Conservation (phyloP, 1,140 invertebrate genomes). For the Calliopsis andreniformis region DNA sequence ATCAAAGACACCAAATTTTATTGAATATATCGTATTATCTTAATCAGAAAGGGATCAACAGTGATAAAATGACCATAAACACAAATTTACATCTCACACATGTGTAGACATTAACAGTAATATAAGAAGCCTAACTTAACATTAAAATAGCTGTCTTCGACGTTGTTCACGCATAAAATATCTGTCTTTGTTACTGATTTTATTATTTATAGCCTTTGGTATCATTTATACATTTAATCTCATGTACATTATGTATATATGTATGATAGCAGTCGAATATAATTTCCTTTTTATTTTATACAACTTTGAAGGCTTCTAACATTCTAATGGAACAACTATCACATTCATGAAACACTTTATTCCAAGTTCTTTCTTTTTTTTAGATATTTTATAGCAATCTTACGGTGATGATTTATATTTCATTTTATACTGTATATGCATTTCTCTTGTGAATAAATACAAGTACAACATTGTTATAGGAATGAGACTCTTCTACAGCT, state of each 20-base stretch:
- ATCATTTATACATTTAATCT: conserved; percentile 70
- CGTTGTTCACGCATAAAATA: conserved; percentile 68
- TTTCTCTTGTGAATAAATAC: conserved; percentile 24
- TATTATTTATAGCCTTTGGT: conserved; percentile 75
- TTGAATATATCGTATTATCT: conserved; percentile 69
- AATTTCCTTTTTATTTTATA: conserved; percentile 32
- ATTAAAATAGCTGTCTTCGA: conserved; percentile 62
- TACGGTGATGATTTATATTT: conserved; percentile 18
- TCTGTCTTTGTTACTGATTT: conserved; percentile 71
- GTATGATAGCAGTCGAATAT: conserved; percentile 30
- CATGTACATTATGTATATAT: conserved; percentile 53
- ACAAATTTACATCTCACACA: conserved; percentile 50
- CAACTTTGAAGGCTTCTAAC: conserved; percentile 53
- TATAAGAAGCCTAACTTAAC: conserved; percentile 66
- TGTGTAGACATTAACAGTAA: conserved; percentile 69
- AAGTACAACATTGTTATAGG: conserved; percentile 28
- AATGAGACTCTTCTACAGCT: conserved; percentile 35
- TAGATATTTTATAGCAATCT: conserved; percentile 47
- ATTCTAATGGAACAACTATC: conserved; percentile 73
- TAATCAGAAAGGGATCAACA: conserved; percentile 52
- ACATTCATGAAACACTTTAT: conserved; percentile 73
- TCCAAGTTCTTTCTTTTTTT: conserved; percentile 28
- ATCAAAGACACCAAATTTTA: conserved; percentile 72
- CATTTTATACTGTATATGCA: conserved; percentile 10
- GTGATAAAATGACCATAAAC: conserved; percentile 50